Evolutionary conservation across 2,888 invertebrate species (phyloP), one percentile per base, ranked within the genome.

Genomic region (Tetragnatha montana): DNA sequence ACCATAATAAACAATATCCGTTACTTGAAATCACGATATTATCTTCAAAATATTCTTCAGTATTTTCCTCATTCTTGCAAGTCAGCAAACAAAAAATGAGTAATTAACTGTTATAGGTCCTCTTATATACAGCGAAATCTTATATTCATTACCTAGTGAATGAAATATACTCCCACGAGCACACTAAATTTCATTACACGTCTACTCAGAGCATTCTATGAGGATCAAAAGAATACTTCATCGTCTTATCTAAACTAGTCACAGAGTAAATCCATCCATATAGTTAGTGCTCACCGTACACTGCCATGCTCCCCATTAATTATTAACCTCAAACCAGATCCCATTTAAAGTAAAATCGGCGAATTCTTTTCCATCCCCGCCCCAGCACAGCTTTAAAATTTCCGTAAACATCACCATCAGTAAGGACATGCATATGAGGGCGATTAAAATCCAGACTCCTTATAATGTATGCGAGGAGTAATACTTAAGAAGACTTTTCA

Each of bases 381-480:
- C 60, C 60, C 60, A 60, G 60, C 60, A 14, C 60, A 60, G 35
- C 17, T 68, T 84, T 84, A 75, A 84, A 84, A 84, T 76, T 84
- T 84, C 69, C 19, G 6, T 12, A 84, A 76, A 69, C 51, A 74
- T 21, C 74, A 74, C n/a, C 73, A 73, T 73, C 49, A 73, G 35
- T 35, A 17, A 17, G 75, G 19, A 47, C 69, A 76, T 76, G 69
- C 51, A 79, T 74, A 71, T 17, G 35, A 71, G 35, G 60, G 35
- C 81, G 81, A 87, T 87, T 75, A 80, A 87, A 87, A 81, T 75
- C 51, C 73, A 21, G 22, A 14, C 49, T 69, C 60, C 51, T 69
- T 35, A 50, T 87, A 87, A 87, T 87, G 87, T 87, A 87, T 87
- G 68, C 87, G 21, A 35, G 69, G 74, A 78, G 50, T 78, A 78